Base-by-base conservation (phyloP, 2,113 vertebrate species). In the Hypanus sabinus region DNA sequence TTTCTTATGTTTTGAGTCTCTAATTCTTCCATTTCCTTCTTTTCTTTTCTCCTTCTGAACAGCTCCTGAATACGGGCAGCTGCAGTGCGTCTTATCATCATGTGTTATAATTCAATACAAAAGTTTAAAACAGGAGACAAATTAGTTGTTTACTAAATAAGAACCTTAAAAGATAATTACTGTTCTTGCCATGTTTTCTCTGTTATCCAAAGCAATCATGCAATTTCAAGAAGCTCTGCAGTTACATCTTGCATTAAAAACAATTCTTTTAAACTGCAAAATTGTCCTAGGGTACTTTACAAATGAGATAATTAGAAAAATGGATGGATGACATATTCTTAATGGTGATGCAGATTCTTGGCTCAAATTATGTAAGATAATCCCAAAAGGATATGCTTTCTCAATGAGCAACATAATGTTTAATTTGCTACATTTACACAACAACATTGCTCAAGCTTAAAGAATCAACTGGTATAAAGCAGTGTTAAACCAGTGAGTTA, bases 31-130 rank as follows among this genome's bases (percentile, higher is more conserved):
- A 99, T 98, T 95, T 99, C 99, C 94, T 99, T 97, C 85, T 98
- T 97, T 95, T 99, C 99, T 95, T 99, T 99, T 95, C 98, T 98
- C 95, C 98, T 96, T 94, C 98, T 97, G 95, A 99, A 99, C 94
- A 99, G 97, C 96, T 99, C 99, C 96, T 99, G 98, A 95, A 99
- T 99, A 8, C 99, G 98, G 94, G 99, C 98, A 0, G 99, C 99
- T 1, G 99, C 99, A 0, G 98, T 99, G 80, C 98, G 98, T 57
- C 99, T 99, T 94, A 0, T 73, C 76, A 94, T 93, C 93, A 94
- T 93, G 75, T 65, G 65, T 65, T n/a, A 76, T 46, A 90, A 36
- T 94, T 94, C 55, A 87, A 94, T 91, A 95, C 71, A 95, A 94
- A 96, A 94, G 94, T 71, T 73, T 73, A 73, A 93, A 90, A 90